These are phyloP conservation scores for Cryptophagus acutangulus DNA, from an alignment of 2,888 invertebrate genomes.

Conservation along the genomic window DNA sequence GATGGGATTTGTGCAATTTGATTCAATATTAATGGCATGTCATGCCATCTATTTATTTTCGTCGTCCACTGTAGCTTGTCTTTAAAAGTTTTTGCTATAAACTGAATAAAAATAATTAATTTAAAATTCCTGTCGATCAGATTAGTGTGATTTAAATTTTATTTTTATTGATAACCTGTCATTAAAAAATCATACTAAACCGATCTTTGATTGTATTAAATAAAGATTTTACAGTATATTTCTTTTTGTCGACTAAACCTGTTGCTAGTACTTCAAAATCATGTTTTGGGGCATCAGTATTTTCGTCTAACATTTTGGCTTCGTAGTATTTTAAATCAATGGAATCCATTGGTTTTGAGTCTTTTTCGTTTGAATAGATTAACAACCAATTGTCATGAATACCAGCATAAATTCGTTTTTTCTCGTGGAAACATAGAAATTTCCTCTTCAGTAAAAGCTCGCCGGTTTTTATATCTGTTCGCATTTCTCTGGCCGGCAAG, in stretches of 20 bases:
- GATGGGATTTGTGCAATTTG: no score
- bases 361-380: slow-evolving; percentile 30
- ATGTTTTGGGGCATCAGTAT: slow-evolving; percentile 6
- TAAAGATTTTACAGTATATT: not conserved
- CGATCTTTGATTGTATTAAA: no score
- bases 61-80: slow-evolving; percentile 37
- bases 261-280: not conserved
- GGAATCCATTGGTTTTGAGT: slow-evolving; percentile 30
- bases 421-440: slow-evolving; percentile 30
- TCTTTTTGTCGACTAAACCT: not conserved
- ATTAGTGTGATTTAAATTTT: no score
- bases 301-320: slow-evolving; percentile 23
- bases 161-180: no score
- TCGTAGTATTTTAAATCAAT: slow-evolving; percentile 29
- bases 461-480: slow-evolving; percentile 29
- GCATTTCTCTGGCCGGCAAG: slow-evolving; percentile 29
- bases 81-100: slow-evolving; percentile 32
- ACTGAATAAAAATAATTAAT: slow-evolving; percentile 27
- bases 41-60: slow-evolving; percentile 31
- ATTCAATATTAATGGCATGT: no score
- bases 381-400: slow-evolving; percentile 33
- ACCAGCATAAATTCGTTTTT: slow-evolving; percentile 30
- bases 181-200: no score
- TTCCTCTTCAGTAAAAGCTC: slow-evolving; percentile 28
- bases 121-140: not conserved